These are phyloP conservation scores for Sphenodon punctatus DNA, from an alignment of 2,797 vertebrate genomes.

Conservation along the genomic window DNA sequence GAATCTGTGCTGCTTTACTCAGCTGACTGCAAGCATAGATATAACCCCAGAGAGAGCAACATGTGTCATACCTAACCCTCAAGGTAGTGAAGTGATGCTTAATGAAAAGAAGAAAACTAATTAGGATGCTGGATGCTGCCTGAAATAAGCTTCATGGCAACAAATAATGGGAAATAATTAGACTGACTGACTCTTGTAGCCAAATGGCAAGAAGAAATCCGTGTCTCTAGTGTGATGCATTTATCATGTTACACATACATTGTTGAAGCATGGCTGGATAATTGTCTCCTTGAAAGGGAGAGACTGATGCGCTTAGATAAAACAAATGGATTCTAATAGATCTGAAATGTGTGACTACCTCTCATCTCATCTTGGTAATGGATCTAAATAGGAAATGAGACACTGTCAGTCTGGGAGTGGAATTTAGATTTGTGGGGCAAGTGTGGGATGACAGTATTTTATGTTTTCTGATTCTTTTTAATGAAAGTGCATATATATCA, in stretches of 20 bases:
- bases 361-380: too few relatives aligned
- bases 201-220: background rate
- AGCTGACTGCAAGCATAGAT: too few relatives aligned
- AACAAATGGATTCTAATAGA: background rate
- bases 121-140: accelerated
- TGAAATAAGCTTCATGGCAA: constrained; percentile 51
- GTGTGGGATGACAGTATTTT: too few relatives aligned
- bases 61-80: constrained; percentile 41
- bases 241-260: constrained; percentile 49
- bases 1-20: too few relatives aligned
- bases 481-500: too few relatives aligned
- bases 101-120: background rate
- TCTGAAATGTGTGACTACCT: too few relatives aligned
- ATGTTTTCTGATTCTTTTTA: too few relatives aligned
- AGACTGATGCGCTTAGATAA: background rate
- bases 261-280: background rate
- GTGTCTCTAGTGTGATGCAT: background rate
- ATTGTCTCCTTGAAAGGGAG: constrained; percentile 22
- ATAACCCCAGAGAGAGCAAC: constrained; percentile 6
- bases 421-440: too few relatives aligned
- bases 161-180: constrained; percentile 57
- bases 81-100: constrained; percentile 27
- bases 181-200: background rate
- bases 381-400: too few relatives aligned
- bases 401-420: too few relatives aligned